Conservation (phyloP, 1,140 invertebrate genomes). For the Gryon sp. region DNA sequence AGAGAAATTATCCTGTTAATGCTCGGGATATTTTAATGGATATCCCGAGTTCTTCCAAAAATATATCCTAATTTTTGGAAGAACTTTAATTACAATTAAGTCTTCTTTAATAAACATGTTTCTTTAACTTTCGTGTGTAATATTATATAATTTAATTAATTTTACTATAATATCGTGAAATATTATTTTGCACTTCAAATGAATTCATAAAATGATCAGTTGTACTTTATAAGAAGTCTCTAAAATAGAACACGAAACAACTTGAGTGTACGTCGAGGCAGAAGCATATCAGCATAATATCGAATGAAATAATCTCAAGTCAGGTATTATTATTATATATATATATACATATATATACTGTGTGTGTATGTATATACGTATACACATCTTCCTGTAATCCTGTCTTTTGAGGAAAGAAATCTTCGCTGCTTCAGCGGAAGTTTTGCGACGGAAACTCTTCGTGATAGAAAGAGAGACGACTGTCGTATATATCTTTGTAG, state of each 20-base stretch:
- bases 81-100: too few relatives aligned
- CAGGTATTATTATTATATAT: too few relatives aligned
- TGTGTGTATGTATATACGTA: conserved; percentile 7
- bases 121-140: too few relatives aligned
- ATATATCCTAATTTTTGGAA: too few relatives aligned
- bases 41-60: too few relatives aligned
- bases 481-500: conserved; percentile 42
- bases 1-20: conserved; percentile 15
- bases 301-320: conserved; percentile 57
- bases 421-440: conserved; percentile 65
- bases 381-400: conserved; percentile 42
- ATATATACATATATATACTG: conserved; percentile 37
- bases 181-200: too few relatives aligned
- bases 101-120: too few relatives aligned
- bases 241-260: conserved; percentile 38
- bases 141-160: too few relatives aligned
- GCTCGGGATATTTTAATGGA: conserved; percentile 2
- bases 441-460: conserved; percentile 56
- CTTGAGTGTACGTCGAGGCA: conserved; percentile 37
- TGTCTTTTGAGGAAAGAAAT: conserved; percentile 50
- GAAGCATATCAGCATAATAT: conserved; percentile 60
- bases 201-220: not conserved
- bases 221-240: not conserved
- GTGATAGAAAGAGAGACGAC: conserved; percentile 55
- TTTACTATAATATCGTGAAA: too few relatives aligned